Evolutionary conservation across 1,140 invertebrate species (phyloP), one percentile per base, ranked within the genome.

Genomic region (Hycleus cichorii): DNA sequence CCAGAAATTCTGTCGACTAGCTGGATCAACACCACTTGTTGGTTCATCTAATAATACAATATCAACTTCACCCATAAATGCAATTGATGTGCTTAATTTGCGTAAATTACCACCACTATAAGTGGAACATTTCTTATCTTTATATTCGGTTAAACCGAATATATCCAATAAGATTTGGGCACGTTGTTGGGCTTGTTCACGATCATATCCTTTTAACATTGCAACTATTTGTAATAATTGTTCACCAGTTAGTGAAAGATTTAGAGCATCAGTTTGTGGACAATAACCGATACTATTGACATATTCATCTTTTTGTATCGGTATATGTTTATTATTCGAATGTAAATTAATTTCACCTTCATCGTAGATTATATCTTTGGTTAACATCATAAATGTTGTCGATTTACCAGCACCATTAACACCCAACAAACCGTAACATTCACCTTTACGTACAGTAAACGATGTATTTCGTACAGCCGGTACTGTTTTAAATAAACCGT

Each of bases 401-500:
- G 91, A 93, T 76, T 92, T 89, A 51, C 80, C 80, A 32, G 72
- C 72, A 12, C 90, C 91, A 73, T 94, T 94, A 2, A 90, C 81
- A 7, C 94, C 94, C 26, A 97, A 76, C 39, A 97, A 74, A 1
- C 93, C 93, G 74, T 96, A 96, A 69, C 92, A 95, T 77, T 96
- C 89, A 68, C 40, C 40, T 11, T n/a, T 42, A n/a, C 9, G 40
- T 42, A 11, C 40, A n/a, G 9, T 4, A 42, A 42, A 42, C 3
- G 40, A 42, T 42, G 11, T n/a, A 42, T 42, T 42, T 4, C 11
- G 9, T 11, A 42, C 40, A 42, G 40, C 40, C 1, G 4, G 9
- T 10, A 42, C 11, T 6, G 40, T 42, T 32, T 32, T 32, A 7
- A 32, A 32, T 32, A 32, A 32, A 32, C 32, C 40, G 9, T 42